Evolutionary conservation across 2,888 invertebrate genomes (phyloP).

Genomic region (Sphaerophoria taeniata): DNA sequence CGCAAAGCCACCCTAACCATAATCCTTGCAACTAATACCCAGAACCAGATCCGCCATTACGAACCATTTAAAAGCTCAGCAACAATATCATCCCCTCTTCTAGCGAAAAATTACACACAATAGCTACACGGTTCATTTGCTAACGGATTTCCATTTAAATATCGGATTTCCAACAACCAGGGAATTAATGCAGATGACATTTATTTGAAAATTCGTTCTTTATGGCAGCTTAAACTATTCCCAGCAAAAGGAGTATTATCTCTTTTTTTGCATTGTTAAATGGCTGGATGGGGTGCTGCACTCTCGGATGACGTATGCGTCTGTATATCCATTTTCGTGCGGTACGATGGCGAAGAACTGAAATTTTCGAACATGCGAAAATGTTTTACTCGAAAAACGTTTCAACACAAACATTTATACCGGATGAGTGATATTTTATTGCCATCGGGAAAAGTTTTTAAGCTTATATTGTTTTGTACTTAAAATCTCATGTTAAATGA

Average conservation of each 20-base stretch:
- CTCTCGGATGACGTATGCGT: background rate
- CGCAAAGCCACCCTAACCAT: too few relatives aligned
- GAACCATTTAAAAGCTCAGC: too few relatives aligned
- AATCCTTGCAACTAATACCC: too few relatives aligned
- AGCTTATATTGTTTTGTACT: constrained; percentile 28
- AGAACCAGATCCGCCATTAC: too few relatives aligned
- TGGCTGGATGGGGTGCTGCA: constrained; percentile 25
- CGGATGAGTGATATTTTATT: too few relatives aligned
- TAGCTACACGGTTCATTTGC: too few relatives aligned
- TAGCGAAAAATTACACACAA: too few relatives aligned
- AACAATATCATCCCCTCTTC: too few relatives aligned
- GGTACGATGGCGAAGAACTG: background rate
- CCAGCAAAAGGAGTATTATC: constrained; percentile 25
- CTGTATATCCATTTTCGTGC: background rate
- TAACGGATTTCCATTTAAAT: constrained; percentile 36
- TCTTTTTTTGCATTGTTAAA: constrained; percentile 35
- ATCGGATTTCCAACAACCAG: too few relatives aligned
- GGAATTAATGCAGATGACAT: constrained; percentile 44
- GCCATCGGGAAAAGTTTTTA: constrained; percentile 24
- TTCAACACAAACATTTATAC: constrained; percentile 21
- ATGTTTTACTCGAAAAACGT: constrained; percentile 20
- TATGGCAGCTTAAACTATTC: background rate
- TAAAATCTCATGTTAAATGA: constrained; percentile 9
- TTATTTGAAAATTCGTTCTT: constrained; percentile 29
- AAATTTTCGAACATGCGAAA: background rate